Evolutionary conservation across 2,888 invertebrate genomes (phyloP), one percentile per base, ranked within the genome.

Genomic region (Ophion obscuratus): DNA sequence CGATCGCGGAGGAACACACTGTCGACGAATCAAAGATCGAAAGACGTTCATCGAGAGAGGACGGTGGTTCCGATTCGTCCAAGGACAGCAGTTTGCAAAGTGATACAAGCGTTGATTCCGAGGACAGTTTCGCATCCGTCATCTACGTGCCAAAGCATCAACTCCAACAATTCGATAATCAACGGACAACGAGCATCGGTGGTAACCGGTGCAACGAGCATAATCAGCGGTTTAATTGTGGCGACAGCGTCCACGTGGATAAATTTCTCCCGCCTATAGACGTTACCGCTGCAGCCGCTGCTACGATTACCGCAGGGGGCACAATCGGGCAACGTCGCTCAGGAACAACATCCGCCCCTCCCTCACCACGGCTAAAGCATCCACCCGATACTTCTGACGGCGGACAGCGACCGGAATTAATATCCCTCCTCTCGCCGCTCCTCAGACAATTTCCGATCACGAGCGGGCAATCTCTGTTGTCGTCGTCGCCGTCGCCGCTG

Each of bases 101-200:
- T 93, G 98, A 98, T 92, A 98, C 98, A 1, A 98, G 98, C 94
- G 97, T 98, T 57, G 98, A 98, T 93, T 98, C 98, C 0, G 98
- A 98, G 93, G 98, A 98, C 92, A 98, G 98, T 94, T 98, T 98
- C 92, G 98, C 98, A 83, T 98, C 98, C 87, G 98, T 98, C 68
- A 98, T 98, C 92, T 98, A 97, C 92, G 97, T 98, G 91, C 98
- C 98, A 81, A 98, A 97, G 94, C 97, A 97, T 57, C 76, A 75
- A 24, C 81, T 61, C 40, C 76, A 75, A n/a, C 81, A 76, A 40
- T 6, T 85, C 81, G 62, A 88, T 24, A 27, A 6, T 81, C 64
- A 90, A 88, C 76, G n/a, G 71, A 66, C 40, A 74, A 83, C 31
- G 31, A 74, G 40, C 64, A 78, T 24, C 75, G 75, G 57, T 31